These are phyloP conservation scores for Acanthoscelides obtectus DNA, from an alignment of 2,888 invertebrate species.

Conservation along the genomic window DNA sequence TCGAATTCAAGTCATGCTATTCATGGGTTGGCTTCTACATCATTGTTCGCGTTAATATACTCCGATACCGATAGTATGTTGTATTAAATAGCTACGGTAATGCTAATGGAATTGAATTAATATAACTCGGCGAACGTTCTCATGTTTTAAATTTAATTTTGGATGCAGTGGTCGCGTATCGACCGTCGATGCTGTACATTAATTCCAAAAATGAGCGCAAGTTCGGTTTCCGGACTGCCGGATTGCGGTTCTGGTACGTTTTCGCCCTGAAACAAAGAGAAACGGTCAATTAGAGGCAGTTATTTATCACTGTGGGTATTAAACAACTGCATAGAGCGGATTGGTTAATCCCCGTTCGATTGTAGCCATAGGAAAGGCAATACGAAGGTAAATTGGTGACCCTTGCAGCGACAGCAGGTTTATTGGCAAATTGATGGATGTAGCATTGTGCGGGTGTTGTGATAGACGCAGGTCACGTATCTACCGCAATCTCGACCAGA, in stretches of 20 bases:
- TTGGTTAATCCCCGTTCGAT: not conserved
- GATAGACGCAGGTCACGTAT: not conserved
- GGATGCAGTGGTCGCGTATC: not conserved
- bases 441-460: not conserved
- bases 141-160: not conserved
- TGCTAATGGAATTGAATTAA: not conserved
- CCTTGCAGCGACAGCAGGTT: not conserved
- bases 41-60: not conserved
- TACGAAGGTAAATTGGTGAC: not conserved
- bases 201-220: not conserved
- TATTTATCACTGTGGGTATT: not conserved
- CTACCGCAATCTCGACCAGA: not conserved
- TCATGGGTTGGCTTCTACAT: not conserved
- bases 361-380: not conserved
- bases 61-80: not conserved
- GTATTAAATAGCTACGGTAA: not conserved
- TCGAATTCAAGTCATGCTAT: not conserved
- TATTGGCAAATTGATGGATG: not conserved
- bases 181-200: not conserved
- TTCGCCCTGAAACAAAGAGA: not conserved
- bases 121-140: not conserved
- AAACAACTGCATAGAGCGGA: not conserved
- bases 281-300: not conserved
- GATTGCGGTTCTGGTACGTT: not conserved
- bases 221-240: not conserved